These are phyloP conservation scores for Drosophila rhopaloa DNA, from an alignment of 1,140 invertebrate species.

Conservation along the genomic window DNA sequence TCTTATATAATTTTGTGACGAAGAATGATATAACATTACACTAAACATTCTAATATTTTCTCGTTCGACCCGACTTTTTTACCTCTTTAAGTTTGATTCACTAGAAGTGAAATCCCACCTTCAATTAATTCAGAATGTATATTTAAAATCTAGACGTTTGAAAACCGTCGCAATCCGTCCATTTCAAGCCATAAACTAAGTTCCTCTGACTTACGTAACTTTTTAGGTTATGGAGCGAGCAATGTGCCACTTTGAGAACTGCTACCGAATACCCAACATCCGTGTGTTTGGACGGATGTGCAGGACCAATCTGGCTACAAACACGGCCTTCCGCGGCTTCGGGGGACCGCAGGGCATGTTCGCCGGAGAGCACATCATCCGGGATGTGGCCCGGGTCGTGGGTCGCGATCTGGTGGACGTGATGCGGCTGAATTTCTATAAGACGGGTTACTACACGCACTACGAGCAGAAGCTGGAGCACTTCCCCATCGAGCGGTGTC, in stretches of 20 bases:
- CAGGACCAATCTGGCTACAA: conserved; percentile 94
- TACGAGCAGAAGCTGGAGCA: conserved; percentile 91
- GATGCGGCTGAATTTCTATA: conserved; percentile 91
- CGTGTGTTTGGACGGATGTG: conserved; percentile 89
- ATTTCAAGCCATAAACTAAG: too few species aligned
- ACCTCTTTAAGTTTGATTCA: too few species aligned
- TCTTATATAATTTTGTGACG: too few species aligned
- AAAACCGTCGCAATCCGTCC: too few species aligned
- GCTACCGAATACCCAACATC: conserved; percentile 90
- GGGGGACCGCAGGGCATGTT: conserved; percentile 96
- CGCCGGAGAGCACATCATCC: conserved; percentile 90
- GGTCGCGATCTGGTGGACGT: conserved; percentile 87
- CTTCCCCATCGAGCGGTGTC: conserved; percentile 92
- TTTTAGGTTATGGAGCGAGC: conserved; percentile 90
- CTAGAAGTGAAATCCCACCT: too few species aligned
- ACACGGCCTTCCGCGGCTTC: conserved; percentile 96
- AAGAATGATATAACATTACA: too few species aligned
- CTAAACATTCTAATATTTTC: too few species aligned
- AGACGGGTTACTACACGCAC: conserved; percentile 91
- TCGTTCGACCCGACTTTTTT: too few species aligned
- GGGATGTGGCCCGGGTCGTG: conserved; percentile 90
- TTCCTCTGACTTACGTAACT: neutral
- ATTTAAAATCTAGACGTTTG: too few species aligned
- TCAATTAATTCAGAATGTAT: too few species aligned
- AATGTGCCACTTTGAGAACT: conserved; percentile 92